Percentiles rank a stretch among this genome's conserved stretches.
phyloP scores from a whole-genome alignment of 1,140 invertebrate genomes.

The Hylaeus volcanicus region DNA sequence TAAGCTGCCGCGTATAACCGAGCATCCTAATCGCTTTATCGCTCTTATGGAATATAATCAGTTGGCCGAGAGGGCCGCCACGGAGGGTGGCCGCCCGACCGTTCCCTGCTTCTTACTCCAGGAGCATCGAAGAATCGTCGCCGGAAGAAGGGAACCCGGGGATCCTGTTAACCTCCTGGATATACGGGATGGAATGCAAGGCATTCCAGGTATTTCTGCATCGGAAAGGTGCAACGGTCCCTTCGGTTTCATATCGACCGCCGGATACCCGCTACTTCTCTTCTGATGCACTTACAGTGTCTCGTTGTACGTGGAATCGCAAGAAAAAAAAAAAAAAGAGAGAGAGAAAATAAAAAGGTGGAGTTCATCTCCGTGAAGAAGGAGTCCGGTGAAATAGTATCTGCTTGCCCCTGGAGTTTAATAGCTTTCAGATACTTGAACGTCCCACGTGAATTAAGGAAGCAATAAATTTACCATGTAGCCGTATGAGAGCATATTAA shows the following conservation, averaged over 20 bases:
- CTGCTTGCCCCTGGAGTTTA: background rate
- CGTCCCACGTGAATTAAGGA: too few relatives aligned
- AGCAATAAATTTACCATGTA: too few relatives aligned
- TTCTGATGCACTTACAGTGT: conserved; percentile 20
- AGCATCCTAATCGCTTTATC: conserved; percentile 68
- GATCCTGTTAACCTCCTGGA: conserved; percentile 43
- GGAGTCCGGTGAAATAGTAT: conserved; percentile 6
- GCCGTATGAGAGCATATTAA: too few relatives aligned
- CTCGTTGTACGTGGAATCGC: background rate
- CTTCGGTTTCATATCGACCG: conserved; percentile 57
- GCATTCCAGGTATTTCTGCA: conserved; percentile 58
- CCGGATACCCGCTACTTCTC: conserved; percentile 19
- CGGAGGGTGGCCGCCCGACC: conserved; percentile 21
- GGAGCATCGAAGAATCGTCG: conserved; percentile 57
- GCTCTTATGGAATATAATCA: conserved; percentile 57
- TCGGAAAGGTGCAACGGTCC: conserved; percentile 51
- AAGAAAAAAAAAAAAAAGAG: background rate
- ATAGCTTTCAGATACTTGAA: too few relatives aligned
- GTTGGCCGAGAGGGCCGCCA: conserved; percentile 36
- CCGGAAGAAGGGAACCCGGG: conserved; percentile 28
- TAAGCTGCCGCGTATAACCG: conserved; percentile 53
- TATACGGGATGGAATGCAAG: conserved; percentile 60
- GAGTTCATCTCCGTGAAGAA: conserved; percentile 11
- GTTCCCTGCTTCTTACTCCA: conserved; percentile 24
- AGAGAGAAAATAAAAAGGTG: too few relatives aligned